A percentile compares a stretch with the other conserved stretches of the same genome.
Evolutionary conservation across 2,113 vertebrate genomes (phyloP).

Genomic region (Glaucomys volans): DNA sequence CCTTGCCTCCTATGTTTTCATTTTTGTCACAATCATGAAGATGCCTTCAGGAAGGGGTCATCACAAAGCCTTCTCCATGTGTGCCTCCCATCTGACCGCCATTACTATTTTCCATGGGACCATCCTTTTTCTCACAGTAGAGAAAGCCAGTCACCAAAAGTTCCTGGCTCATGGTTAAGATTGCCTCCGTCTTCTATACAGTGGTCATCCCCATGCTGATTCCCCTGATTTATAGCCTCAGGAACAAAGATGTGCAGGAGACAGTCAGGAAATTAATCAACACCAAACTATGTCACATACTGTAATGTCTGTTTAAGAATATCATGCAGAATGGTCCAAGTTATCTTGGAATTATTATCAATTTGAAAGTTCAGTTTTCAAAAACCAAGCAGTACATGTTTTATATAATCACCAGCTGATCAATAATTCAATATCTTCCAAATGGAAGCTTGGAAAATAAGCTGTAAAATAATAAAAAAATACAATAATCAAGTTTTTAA

Average conservation of each 20-base stretch:
- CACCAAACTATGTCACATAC: background rate
- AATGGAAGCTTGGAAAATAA: background rate
- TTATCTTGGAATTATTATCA: background rate
- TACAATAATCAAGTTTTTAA: no score
- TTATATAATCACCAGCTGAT: background rate
- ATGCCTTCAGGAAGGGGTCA: background rate
- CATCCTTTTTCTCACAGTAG: constrained; percentile 76
- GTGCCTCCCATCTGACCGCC: constrained; percentile 69
- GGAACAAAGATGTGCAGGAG: constrained; percentile 79
- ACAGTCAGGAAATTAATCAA: constrained; percentile 31
- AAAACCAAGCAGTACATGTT: background rate
- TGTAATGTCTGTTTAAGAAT: background rate
- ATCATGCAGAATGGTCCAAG: background rate
- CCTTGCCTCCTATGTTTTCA: constrained; percentile 75
- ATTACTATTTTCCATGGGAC: constrained; percentile 74
- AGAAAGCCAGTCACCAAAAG: constrained; percentile 67
- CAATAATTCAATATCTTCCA: background rate
- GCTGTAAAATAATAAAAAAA: background rate
- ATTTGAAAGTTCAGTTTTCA: background rate
- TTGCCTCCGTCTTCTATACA: constrained; percentile 75
- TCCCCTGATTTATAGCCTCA: constrained; percentile 80
- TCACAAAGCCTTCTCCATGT: constrained; percentile 53
- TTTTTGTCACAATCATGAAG: constrained; percentile 68
- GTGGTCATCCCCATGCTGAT: constrained; percentile 79
- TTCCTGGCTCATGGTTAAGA: constrained; percentile 73